These are phyloP conservation scores for Eptatretus atami DNA, from an alignment of 2,797 vertebrate species.

Conservation along the genomic window DNA sequence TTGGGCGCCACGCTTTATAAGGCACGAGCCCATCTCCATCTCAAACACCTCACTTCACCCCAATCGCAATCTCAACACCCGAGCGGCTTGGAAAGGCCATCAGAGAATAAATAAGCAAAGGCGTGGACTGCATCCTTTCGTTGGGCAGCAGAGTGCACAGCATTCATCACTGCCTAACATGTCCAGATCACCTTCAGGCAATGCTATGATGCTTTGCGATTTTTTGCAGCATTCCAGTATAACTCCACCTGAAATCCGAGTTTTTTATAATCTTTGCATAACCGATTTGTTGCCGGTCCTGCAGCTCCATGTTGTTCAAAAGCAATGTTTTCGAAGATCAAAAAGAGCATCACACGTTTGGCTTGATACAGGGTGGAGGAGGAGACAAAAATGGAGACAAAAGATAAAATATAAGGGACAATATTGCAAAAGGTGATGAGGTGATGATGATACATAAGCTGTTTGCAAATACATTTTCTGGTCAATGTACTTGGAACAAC, in stretches of 20 bases:
- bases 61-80: too few species aligned
- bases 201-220: conserved; percentile 12
- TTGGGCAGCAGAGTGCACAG: conserved; percentile 16
- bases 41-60: too few species aligned
- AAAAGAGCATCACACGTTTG: conserved; percentile 96
- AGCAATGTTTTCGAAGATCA: conserved; percentile 69
- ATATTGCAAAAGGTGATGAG: too few species aligned
- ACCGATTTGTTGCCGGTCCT: conserved; percentile 93
- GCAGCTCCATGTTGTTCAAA: conserved; percentile 67
- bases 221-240: conserved; percentile 7
- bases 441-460: too few species aligned
- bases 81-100: too few species aligned
- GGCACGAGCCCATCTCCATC: too few species aligned
- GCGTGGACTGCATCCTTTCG: conserved; percentile 16
- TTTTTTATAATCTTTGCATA: conserved; percentile 95
- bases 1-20: too few species aligned
- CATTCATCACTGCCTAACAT: conserved; percentile 13
- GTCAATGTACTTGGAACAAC: too few species aligned
- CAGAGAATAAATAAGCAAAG: neutral
- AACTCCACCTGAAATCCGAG: conserved; percentile 88
- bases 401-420: too few species aligned
- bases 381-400: too few species aligned
- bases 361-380: conserved; percentile 16
- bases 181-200: conserved; percentile 13
- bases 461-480: too few species aligned